These are phyloP conservation scores for Aporophyla lueneburgensis DNA, from an alignment of 2,888 invertebrate species.

Conservation along the genomic window DNA sequence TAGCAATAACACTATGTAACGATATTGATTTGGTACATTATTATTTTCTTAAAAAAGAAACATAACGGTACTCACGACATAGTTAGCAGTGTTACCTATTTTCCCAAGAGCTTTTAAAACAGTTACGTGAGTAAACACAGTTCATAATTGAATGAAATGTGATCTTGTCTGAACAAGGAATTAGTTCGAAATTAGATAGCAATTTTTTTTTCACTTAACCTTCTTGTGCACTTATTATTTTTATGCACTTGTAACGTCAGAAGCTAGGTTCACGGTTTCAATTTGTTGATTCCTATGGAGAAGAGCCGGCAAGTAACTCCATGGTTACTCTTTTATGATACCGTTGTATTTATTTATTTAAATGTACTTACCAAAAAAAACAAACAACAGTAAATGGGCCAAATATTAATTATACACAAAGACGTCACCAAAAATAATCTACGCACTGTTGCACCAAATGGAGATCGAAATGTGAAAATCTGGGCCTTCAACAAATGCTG, in stretches of 20 bases:
- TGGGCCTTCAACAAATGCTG: conserved; percentile 41
- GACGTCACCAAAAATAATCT: conserved; percentile 11
- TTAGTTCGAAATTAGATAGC: background rate
- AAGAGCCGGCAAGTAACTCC: too few relatives aligned
- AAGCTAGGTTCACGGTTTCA: too few relatives aligned
- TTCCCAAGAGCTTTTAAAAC: conserved; percentile 27
- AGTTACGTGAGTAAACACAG: conserved; percentile 24
- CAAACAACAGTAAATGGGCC: background rate
- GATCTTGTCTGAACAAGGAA: background rate
- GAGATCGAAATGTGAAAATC: conserved; percentile 46
- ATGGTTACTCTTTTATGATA: background rate
- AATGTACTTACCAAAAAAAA: conserved; percentile 44
- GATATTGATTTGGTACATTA: background rate
- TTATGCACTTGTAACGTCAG: too few relatives aligned
- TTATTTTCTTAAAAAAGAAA: conserved; percentile 26
- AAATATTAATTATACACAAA: conserved; percentile 12
- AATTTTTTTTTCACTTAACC: too few relatives aligned
- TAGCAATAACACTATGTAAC: background rate
- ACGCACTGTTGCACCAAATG: conserved; percentile 32
- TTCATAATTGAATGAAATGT: too few relatives aligned
- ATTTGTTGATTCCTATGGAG: too few relatives aligned
- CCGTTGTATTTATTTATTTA: conserved; percentile 7
- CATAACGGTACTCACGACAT: conserved; percentile 37
- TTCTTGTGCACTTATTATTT: too few relatives aligned
- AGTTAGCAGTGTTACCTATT: conserved; percentile 39